Evolutionary conservation across 2,888 invertebrate species (phyloP), one percentile per base, ranked within the genome.

Genomic region (Frankliniella intonsa): DNA sequence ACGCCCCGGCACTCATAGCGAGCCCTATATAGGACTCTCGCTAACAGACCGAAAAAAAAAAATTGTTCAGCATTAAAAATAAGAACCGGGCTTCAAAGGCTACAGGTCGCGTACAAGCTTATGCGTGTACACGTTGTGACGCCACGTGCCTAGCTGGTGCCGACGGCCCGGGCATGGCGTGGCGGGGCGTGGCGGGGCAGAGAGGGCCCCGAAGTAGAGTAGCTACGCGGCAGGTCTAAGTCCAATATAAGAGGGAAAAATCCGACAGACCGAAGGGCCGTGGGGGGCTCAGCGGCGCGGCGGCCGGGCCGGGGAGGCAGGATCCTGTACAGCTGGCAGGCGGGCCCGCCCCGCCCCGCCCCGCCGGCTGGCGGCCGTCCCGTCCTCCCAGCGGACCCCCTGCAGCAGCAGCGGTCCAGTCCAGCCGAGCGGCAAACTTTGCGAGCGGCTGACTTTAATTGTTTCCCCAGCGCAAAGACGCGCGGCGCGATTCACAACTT

Each of bases 361-460:
- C 55, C 55, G 14, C 55, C 69, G 69, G 69, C 69, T 22, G n/a
- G 9, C 69, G 7, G 69, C 38, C 38, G 38, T 17, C 69, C 69
- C 55, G 19, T 17, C 62, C 62, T 62, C 62, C 62, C 62, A 19
- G 14, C 62, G 62, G 62, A 62, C 62, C 62, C 62, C 17, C 62
- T 38, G 38, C 38, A 38, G 38, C 14, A 55, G 38, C 55, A 19
- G 55, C 55, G 14, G 19, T 11, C 69, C n/a, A 25, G 69, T 25
- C 69, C 69, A 76, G 69, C 69, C 69, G 69, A 76, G 69, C 69
- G 25, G 69, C 69, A 76, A 76, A 76, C 69, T 76, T 76, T 76
- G 69, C 69, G 69, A 76, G 69, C 69, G 69, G 69, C 69, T 76
- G 69, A 76, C 69, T 76, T 76, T 76, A 76, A 76, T 76, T 76